These are phyloP conservation scores for Pinctada fucata DNA, from an alignment of 2,888 invertebrate species.

Conservation along the genomic window DNA sequence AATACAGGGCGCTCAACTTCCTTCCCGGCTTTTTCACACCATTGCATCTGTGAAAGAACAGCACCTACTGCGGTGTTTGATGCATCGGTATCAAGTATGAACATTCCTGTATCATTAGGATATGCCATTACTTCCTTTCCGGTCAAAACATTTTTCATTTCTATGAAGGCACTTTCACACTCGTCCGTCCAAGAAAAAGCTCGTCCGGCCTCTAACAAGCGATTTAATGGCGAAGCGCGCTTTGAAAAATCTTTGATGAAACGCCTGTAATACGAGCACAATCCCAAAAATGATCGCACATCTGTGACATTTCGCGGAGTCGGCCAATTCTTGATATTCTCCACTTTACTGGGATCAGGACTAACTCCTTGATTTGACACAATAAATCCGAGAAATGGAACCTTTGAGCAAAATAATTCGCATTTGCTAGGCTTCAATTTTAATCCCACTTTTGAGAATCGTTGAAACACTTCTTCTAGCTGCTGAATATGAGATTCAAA, in stretches of 20 bases:
- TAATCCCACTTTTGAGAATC: conserved; percentile 30
- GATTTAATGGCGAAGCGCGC: conserved; percentile 32
- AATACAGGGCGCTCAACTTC: conserved; percentile 36
- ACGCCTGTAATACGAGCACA: conserved; percentile 39
- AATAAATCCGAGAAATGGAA: conserved; percentile 40
- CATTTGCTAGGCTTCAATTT: conserved; percentile 41
- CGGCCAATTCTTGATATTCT: conserved; percentile 29
- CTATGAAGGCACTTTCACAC: conserved; percentile 40
- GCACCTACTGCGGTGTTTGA: conserved; percentile 36
- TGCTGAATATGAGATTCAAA: conserved; percentile 32
- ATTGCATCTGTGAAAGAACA: conserved; percentile 42
- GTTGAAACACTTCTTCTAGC: conserved; percentile 41
- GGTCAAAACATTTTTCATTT: conserved; percentile 35
- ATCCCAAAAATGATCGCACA: conserved; percentile 35
- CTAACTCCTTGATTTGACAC: conserved; percentile 35
- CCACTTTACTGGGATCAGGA: conserved; percentile 31
- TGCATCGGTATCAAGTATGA: conserved; percentile 44
- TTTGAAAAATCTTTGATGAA: conserved; percentile 36
- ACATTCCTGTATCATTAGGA: conserved; percentile 27
- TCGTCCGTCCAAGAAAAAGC: conserved; percentile 40
- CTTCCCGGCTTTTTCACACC: conserved; percentile 16
- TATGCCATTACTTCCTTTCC: conserved; percentile 38
- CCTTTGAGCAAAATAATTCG: conserved; percentile 16
- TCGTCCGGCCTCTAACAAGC: conserved; percentile 30
- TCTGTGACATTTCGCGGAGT: conserved; percentile 23